Evolutionary conservation across 1,140 invertebrate species (phyloP).

Genomic region (Drosophila subobscura): DNA sequence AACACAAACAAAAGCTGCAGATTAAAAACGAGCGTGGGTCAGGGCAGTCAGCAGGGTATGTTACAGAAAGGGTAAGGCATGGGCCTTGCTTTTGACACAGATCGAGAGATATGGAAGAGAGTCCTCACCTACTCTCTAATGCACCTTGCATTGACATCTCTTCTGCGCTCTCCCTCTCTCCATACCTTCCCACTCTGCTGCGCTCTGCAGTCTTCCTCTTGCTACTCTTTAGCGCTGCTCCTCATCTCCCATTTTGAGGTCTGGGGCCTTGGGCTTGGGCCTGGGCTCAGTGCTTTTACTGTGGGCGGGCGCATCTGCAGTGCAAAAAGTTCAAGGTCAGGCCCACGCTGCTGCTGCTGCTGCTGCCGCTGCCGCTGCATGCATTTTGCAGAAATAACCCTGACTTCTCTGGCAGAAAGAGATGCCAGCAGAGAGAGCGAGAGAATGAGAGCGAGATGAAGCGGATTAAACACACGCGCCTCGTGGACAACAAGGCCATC

Average conservation of each 20-base stretch:
- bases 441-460: conserved; percentile 34
- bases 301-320: conserved; percentile 50
- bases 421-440: conserved; percentile 10
- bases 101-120: background rate
- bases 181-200: too few species aligned
- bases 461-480: conserved; percentile 49
- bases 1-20: conserved; percentile 20
- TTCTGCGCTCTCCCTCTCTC: too few species aligned
- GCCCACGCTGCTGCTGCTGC: conserved; percentile 13
- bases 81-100: conserved; percentile 1
- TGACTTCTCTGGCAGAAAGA: conserved; percentile 46
- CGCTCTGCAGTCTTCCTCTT: too few species aligned
- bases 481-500: conserved; percentile 31
- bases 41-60: conserved; percentile 24
- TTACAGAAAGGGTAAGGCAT: too few species aligned
- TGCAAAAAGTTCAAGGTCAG: conserved; percentile 75
- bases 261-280: conserved; percentile 21
- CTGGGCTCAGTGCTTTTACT: background rate
- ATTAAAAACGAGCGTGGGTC: conserved; percentile 59
- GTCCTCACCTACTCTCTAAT: too few species aligned
- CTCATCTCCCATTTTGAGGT: too few species aligned
- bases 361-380: conserved; percentile 18
- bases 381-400: conserved; percentile 67
- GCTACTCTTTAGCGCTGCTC: too few species aligned
- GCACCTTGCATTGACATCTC: background rate